A percentile compares a stretch with the other conserved stretches of the same genome.
Conservation (phyloP, 2,113 vertebrate species). For the Hylia prasina region DNA sequence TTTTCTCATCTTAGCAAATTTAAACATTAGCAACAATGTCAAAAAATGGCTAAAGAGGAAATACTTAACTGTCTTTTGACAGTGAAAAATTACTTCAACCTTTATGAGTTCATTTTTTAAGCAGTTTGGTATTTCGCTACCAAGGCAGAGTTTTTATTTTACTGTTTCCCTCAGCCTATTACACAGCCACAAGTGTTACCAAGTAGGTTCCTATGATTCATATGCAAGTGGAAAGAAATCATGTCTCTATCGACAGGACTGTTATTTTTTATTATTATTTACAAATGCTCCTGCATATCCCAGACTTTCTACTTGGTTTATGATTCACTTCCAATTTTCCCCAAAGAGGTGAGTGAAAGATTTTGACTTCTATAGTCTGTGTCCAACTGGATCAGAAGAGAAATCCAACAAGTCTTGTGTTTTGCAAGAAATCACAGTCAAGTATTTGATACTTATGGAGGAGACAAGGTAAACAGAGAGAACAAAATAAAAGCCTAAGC, state of each 20-base stretch:
- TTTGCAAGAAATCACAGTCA: not conserved
- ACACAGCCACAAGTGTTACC: not conserved
- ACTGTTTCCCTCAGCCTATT: constrained; percentile 2
- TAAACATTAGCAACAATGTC: not conserved
- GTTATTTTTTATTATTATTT: not conserved
- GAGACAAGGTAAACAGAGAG: not conserved
- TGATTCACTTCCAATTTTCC: not conserved
- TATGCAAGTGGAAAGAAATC: not conserved
- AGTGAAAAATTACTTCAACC: constrained; percentile 35
- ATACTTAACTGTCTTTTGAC: not conserved
- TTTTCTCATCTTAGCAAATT: not conserved
- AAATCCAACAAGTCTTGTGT: not conserved
- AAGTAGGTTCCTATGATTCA: constrained; percentile 6
- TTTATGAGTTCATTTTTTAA: not conserved
- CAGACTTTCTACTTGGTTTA: not conserved
- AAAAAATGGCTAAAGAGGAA: constrained; percentile 15
- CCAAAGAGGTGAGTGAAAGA: not conserved
- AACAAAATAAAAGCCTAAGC: not conserved
- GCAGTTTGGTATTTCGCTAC: not conserved
- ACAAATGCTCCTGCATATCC: not conserved
- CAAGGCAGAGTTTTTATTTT: not conserved
- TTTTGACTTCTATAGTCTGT: not conserved
- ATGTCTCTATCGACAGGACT: not conserved
- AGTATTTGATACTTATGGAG: not conserved
- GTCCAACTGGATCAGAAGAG: not conserved